Base-by-base conservation (phyloP, 2,888 invertebrate genomes). In the Rutpela maculata region DNA sequence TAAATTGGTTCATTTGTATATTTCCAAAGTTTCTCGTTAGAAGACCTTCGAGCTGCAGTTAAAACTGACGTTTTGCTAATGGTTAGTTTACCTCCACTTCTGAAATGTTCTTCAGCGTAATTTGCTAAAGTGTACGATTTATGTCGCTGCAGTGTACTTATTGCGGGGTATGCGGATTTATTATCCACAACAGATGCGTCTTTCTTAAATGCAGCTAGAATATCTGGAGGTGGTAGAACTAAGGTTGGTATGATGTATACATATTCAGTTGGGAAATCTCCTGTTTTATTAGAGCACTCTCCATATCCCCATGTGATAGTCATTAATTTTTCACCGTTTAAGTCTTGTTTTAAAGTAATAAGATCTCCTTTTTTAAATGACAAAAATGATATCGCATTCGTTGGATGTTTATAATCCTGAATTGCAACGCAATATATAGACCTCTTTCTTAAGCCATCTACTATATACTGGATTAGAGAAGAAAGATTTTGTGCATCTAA, bases 241-340 rank as follows among this genome's bases (percentile, higher is more conserved):
- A 97, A 91, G 0, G 96, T 95, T 6, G 98, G 97, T 80, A 99
- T 89, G 71, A 98, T 95, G 84, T 97, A 96, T 17, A 98, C 95
- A 87, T 93, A 93, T 86, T 97, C 97, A 0, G 95, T 95, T 0
- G 96, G 95, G 90, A 98, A 97, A 84, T 97, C 93, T 0, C 98
- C 98, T 84, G 92, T 91, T 80, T 93, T 91, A 0, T 93, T 93
- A 77, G 95, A 94, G 70, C 93, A 93, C 83, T 93, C 91, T 15
- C 96, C 96, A 71, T 93, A 92, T 74, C 94, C 94, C 94, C 95
- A 95, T 19, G 93, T 93, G 22, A 92, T 92, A 82, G 93, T 93
- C 91, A 95, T 91, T 26, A 97, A 91, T 5, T 93, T 93, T 86
- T 95, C 95, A 0, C 98, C 98, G 2, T 91, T 94, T 73, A 93